Percentiles rank a stretch among this genome's conserved stretches.
These are phyloP conservation scores for Euproctis similis DNA, from an alignment of 2,888 invertebrate species.

Conservation along the genomic window DNA sequence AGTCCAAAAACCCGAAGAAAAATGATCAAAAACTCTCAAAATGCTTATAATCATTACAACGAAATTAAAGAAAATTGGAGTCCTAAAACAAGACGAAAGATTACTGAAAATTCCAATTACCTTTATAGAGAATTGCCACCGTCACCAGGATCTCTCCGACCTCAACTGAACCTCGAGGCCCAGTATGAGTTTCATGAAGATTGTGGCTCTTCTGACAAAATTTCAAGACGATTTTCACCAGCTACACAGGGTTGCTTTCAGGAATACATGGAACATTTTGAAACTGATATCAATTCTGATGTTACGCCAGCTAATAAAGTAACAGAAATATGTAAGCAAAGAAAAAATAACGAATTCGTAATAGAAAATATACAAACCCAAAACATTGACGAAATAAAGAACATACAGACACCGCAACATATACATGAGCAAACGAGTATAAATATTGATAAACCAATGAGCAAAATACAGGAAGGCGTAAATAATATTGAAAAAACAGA, in stretches of 20 bases:
- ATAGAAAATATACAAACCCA: constrained; percentile 15
- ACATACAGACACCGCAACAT: constrained; percentile 26
- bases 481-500: constrained; percentile 47
- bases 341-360: constrained; percentile 7
- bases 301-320: constrained; percentile 7
- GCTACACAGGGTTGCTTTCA: constrained; percentile 16
- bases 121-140: constrained; percentile 62
- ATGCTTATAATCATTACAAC: constrained; percentile 31
- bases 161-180: constrained; percentile 51
- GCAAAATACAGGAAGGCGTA: constrained; percentile 40
- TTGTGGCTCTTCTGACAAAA: constrained; percentile 15
- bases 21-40: constrained; percentile 36
- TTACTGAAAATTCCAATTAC: constrained; percentile 39
- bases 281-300: constrained; percentile 23
- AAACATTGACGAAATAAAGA: constrained; percentile 28
- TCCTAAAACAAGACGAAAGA: constrained; percentile 52
- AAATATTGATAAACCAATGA: constrained; percentile 31
- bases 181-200: constrained; percentile 44
- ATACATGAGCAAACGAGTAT: constrained; percentile 25
- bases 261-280: constrained; percentile 15
- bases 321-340: constrained; percentile 6
- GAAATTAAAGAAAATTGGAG: constrained; percentile 62
- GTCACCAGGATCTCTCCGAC: constrained; percentile 53
- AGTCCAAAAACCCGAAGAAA: constrained; percentile 56
- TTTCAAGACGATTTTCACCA: constrained; percentile 15